Conservation (phyloP, 2,113 vertebrate species). For the Chloroceryle aenea region DNA sequence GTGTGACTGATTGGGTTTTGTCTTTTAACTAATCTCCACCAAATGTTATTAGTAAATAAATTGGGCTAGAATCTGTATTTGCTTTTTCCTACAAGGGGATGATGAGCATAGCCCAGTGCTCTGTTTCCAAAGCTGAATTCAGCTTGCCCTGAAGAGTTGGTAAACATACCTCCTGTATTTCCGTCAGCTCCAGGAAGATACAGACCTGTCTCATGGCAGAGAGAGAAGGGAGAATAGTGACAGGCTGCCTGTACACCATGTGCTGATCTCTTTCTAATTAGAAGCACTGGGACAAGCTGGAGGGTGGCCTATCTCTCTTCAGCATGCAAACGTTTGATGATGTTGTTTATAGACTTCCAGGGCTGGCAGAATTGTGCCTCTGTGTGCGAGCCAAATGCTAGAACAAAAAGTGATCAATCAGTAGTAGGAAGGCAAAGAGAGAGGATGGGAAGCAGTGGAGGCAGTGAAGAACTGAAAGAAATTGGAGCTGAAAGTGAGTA, state of each 20-base stretch:
- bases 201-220: neutral
- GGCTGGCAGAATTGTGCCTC: neutral
- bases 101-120: neutral
- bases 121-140: neutral
- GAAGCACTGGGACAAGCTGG: neutral
- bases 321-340: neutral
- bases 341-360: slow-evolving; percentile 33
- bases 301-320: neutral
- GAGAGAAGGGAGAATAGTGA: neutral
- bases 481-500: neutral
- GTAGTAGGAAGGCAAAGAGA: neutral
- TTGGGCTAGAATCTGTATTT: neutral
- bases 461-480: neutral
- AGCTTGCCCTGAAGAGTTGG: neutral
- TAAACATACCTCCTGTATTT: neutral
- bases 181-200: neutral
- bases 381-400: neutral
- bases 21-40: neutral
- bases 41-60: neutral
- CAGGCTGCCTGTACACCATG: neutral
- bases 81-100: neutral
- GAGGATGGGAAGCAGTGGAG: neutral
- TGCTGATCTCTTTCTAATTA: slow-evolving; percentile 5
- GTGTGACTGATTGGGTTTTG: neutral
- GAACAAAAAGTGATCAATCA: neutral